Evolutionary conservation across 2,113 vertebrate species (phyloP).

Genomic region (Grammatotria lemairii): DNA sequence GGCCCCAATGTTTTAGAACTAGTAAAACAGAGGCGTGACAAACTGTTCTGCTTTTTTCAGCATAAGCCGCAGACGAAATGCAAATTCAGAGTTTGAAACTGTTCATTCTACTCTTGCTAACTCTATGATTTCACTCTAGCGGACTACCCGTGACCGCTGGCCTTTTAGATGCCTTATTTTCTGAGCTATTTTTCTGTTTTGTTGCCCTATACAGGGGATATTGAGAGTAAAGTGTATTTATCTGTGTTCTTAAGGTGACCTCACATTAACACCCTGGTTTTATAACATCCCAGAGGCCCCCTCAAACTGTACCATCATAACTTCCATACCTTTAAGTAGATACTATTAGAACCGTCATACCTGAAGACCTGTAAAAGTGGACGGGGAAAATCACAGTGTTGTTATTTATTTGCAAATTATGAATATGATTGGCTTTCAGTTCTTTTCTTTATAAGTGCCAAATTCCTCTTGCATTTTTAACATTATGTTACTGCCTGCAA

Average conservation of each 20-base stretch:
- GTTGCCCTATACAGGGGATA: conserved; percentile 51
- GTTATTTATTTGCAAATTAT: conserved; percentile 23
- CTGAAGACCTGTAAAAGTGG: neutral
- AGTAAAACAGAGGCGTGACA: neutral
- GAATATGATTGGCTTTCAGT: neutral
- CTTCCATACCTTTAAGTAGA: neutral
- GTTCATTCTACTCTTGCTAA: conserved; percentile 62
- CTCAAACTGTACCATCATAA: neutral
- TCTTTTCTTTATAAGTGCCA: neutral
- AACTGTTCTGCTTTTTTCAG: neutral
- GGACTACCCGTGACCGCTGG: conserved; percentile 57
- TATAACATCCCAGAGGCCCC: conserved; percentile 4
- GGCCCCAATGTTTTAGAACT: neutral
- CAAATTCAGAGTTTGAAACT: neutral
- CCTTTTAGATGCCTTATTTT: conserved; percentile 77
- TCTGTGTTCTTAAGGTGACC: conserved; percentile 52
- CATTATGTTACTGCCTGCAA: neutral
- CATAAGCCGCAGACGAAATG: neutral
- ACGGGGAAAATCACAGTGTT: neutral
- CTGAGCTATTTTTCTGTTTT: conserved; percentile 60
- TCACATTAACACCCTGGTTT: conserved; percentile 39
- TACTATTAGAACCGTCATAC: neutral
- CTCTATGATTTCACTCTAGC: conserved; percentile 59
- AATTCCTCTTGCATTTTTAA: neutral
- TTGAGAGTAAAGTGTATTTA: conserved; percentile 69